A percentile compares a stretch with the other conserved stretches of the same genome.
Evolutionary conservation across 2,888 invertebrate genomes (phyloP).

Genomic region (Sepiola atlantica): DNA sequence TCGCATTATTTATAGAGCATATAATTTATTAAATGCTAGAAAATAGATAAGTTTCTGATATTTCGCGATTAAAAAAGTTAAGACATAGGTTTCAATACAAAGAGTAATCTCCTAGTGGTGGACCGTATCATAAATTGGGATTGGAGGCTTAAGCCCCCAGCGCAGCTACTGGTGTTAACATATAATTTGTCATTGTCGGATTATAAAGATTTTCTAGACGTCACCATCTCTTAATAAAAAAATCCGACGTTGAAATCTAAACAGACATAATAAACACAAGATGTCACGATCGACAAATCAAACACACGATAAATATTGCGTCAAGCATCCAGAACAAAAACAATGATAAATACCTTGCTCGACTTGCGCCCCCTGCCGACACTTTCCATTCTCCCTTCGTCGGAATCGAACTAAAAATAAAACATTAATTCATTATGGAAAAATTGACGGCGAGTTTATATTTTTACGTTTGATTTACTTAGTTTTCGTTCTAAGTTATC

Average conservation of each 20-base stretch:
- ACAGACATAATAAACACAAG: neutral
- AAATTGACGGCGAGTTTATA: neutral
- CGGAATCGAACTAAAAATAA: slow-evolving; percentile 14
- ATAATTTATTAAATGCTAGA: too few species aligned
- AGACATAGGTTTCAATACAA: too few species aligned
- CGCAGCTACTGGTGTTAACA: too few species aligned
- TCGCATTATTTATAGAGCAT: too few species aligned
- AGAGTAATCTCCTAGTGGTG: too few species aligned
- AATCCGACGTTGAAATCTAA: neutral
- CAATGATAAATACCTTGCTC: neutral
- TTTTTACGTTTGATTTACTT: neutral
- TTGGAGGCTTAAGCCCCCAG: too few species aligned
- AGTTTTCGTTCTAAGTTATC: neutral
- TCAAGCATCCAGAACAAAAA: neutral
- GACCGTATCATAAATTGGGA: too few species aligned
- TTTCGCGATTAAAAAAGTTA: too few species aligned
- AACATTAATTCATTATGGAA: slow-evolving; percentile 24
- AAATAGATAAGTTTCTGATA: too few species aligned
- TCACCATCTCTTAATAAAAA: neutral
- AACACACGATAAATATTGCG: neutral
- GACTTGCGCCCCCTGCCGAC: slow-evolving; percentile 8
- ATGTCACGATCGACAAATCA: neutral
- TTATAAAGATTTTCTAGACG: neutral
- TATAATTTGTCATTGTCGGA: neutral
- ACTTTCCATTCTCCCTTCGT: neutral